Base-by-base conservation (phyloP, 2,888 invertebrate species). In the Coenonympha arcania region DNA sequence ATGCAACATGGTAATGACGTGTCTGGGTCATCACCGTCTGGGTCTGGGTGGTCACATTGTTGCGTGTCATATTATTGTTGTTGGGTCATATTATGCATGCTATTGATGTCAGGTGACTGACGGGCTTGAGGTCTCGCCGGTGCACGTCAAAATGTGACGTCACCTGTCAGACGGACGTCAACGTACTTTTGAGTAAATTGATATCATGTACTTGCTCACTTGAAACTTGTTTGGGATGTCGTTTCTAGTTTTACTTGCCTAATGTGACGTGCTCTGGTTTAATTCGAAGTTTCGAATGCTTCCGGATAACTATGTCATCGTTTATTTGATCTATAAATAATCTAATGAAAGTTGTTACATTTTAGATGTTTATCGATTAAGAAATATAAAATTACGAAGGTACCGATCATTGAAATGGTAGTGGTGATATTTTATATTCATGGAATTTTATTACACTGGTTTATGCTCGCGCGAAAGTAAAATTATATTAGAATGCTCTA, bases 21-120 rank as follows among this genome's bases (percentile, higher is more conserved):
- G n/a, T n/a, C n/a, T n/a, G n/a, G n/a, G n/a, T n/a, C n/a, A n/a
- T n/a, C n/a, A n/a, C n/a, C n/a, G n/a, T n/a, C n/a, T n/a, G n/a
- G n/a, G n/a, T n/a, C n/a, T n/a, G n/a, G n/a, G n/a, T n/a, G n/a
- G n/a, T n/a, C n/a, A n/a, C 20, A 43, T 37, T n/a, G 9, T 16
- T 15, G 30, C 19, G 42, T 44, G 30, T 28, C 24, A 30, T 41
- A 22, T n/a, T n/a, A n/a, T n/a, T n/a, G n/a, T n/a, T n/a, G n/a
- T n/a, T n/a, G n/a, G n/a, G n/a, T n/a, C n/a, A n/a, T n/a, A n/a
- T n/a, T n/a, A n/a, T n/a, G n/a, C n/a, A n/a, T n/a, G n/a, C n/a
- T n/a, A n/a, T n/a, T n/a, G n/a, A n/a, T n/a, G n/a, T n/a, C 43
- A 50, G 40, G 39, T 45, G 45, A 45, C 34, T 44, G 50, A 44